Percentiles rank a stretch among this genome's conserved stretches.
phyloP scores from a whole-genome alignment of 1,140 invertebrate species.

The Rhynchophorus ferrugineus region DNA sequence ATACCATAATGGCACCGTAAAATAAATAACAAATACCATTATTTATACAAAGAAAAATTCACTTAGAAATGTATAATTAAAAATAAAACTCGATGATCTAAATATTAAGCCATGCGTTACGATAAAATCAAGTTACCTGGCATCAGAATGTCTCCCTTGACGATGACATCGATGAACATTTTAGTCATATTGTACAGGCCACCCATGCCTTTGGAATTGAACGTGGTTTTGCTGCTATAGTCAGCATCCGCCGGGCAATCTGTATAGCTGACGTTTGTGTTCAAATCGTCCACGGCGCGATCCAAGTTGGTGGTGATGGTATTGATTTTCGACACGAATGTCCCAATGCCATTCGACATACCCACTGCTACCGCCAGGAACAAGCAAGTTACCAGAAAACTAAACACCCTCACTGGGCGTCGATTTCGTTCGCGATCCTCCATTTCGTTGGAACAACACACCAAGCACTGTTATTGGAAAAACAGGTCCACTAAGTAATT shows the following conservation, averaged over 20 bases:
- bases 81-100: too few relatives aligned
- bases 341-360: slow-evolving; percentile 24
- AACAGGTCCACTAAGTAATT: too few relatives aligned
- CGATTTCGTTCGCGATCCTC: not conserved
- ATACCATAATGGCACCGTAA: too few relatives aligned
- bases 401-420: slow-evolving; percentile 20
- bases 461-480: too few relatives aligned
- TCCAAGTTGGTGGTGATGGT: slow-evolving; percentile 44
- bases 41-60: too few relatives aligned
- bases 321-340: slow-evolving; percentile 35
- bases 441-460: too few relatives aligned
- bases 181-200: slow-evolving; percentile 53
- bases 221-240: slow-evolving; percentile 39
- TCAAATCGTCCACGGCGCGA: slow-evolving; percentile 41
- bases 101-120: too few relatives aligned
- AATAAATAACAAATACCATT: too few relatives aligned
- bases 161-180: slow-evolving; percentile 47
- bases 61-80: too few relatives aligned
- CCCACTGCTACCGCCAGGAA: slow-evolving; percentile 29
- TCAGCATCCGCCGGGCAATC: slow-evolving; percentile 37
- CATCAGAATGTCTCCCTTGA: slow-evolving; percentile 46
- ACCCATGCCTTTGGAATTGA: slow-evolving; percentile 51
- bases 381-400: slow-evolving; percentile 25
- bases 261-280: slow-evolving; percentile 42
- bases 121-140: too few relatives aligned